Conservation (phyloP, 2,113 vertebrate genomes). For the Corynorhinus townsendii region DNA sequence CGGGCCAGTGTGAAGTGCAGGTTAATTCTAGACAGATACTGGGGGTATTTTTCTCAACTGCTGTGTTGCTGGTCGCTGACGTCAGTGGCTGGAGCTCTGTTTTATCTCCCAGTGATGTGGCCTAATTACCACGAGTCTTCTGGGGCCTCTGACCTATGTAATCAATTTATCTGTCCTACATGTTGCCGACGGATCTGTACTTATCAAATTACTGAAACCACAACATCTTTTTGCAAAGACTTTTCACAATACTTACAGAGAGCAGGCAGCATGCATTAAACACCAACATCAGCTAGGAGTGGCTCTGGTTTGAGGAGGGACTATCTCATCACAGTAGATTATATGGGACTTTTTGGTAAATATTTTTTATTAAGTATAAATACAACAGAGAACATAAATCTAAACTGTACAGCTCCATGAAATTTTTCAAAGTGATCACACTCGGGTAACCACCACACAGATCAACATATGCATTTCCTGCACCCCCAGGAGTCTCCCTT, state of each 20-base stretch:
- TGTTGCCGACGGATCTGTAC: constrained; percentile 43
- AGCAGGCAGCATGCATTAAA: not conserved
- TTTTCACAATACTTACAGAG: not conserved
- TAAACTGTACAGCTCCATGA: not conserved
- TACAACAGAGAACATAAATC: not conserved
- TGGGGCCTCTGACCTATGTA: constrained; percentile 45
- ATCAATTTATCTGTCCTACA: constrained; percentile 62
- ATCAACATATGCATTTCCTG: not conserved
- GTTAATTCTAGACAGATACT: constrained; percentile 30
- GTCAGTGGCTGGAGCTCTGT: constrained; percentile 49
- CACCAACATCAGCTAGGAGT: not conserved
- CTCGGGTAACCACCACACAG: not conserved
- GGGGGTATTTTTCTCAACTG: constrained; percentile 36
- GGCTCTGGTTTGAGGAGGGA: not conserved
- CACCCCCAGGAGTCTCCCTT: not conserved
- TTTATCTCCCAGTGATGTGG: constrained; percentile 49
- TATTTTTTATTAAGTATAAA: not conserved
- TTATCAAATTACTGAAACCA: constrained; percentile 58
- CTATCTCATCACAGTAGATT: not conserved
- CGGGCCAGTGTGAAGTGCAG: constrained; percentile 52
- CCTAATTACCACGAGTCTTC: constrained; percentile 47
- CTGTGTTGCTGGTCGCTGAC: constrained; percentile 6
- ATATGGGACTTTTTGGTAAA: not conserved
- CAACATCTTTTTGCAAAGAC: constrained; percentile 34
- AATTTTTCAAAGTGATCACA: not conserved